Base-by-base conservation (phyloP, 2,113 vertebrate genomes). In the Cryptomyrus ogoouensis region DNA sequence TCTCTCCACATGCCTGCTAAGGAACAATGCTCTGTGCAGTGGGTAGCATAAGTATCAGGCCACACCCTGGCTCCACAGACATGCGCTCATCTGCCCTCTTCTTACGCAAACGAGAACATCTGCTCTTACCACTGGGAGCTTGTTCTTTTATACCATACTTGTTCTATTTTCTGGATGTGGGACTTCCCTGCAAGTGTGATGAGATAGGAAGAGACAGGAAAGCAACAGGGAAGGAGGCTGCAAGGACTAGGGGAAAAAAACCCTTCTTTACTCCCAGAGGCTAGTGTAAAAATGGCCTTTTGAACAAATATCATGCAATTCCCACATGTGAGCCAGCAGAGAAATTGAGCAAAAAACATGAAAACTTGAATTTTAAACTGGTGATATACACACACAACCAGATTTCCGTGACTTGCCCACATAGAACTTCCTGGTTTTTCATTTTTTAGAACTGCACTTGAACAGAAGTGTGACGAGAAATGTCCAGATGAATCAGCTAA, bases 71-170 rank as follows among this genome's bases (percentile, higher is more conserved):
- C 74, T 80, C 6, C 74, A 39, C 74, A 80, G 35, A 42, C 31
- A 42, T 31, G 44, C 42, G 17, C 8, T 46, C 35, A 31, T 70
- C 44, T 31, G 80, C 24, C 80, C 89, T n/a, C 46, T 15, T 52
- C 44, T 50, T 74, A 66, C 1, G 15, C 89, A 70, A 90, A 66
- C 1, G 9, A 31, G n/a, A 90, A 74, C 89, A 86, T 58, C 89
- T 90, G 89, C 84, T 74, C 27, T 70, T 87, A 13, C 83, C 27
- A 50, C 44, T 50, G 83, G 58, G 89, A 87, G 83, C 83, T 56
- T 21, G 17, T 58, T n/a, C 74, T 70, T 35, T 53, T 15, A 87
- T 84, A 84, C 27, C 3, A 1, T 24, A 24, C 17, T 53, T 39
- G 17, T 53, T 50, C 50, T 17, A 19, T 35, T 50, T 53, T 87